Evolutionary conservation across 2,113 vertebrate genomes (phyloP).

Genomic region (Pao palembangensis): DNA sequence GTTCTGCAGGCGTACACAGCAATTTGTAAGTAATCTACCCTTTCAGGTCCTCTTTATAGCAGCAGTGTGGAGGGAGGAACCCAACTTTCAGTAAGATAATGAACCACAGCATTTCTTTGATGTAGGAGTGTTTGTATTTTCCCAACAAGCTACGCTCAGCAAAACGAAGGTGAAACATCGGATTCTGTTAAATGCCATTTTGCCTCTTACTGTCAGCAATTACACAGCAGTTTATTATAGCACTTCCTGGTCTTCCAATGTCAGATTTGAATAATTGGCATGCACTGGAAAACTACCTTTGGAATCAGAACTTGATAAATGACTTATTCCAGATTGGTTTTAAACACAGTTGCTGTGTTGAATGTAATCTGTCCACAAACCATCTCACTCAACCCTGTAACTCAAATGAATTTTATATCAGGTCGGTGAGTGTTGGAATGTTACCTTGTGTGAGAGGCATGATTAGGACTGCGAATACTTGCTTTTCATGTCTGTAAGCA

Average conservation of each 20-base stretch:
- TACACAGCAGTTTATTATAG: slow-evolving; percentile 29
- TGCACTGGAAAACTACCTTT: too few species aligned
- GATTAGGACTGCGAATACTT: too few species aligned
- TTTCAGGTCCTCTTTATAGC: slow-evolving; percentile 30
- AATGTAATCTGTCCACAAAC: too few species aligned
- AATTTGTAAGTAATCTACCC: slow-evolving; percentile 16
- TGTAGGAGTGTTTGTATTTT: slow-evolving; percentile 42
- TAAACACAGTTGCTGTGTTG: too few species aligned
- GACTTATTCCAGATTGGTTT: too few species aligned
- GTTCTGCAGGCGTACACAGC: slow-evolving; percentile 22
- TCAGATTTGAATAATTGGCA: not conserved
- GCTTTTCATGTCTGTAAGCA: not conserved
- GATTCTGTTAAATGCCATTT: slow-evolving; percentile 45
- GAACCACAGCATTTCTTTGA: slow-evolving; percentile 50
- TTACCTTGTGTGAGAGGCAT: too few species aligned
- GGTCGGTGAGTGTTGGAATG: too few species aligned
- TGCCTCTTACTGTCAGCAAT: slow-evolving; percentile 41
- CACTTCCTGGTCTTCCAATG: slow-evolving; percentile 22
- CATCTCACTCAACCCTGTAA: too few species aligned
- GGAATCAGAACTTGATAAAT: too few species aligned
- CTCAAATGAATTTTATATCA: too few species aligned
- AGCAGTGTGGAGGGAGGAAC: slow-evolving; percentile 28
- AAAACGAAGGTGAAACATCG: slow-evolving; percentile 34
- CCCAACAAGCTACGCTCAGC: slow-evolving; percentile 46
- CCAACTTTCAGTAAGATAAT: slow-evolving; percentile 41